phyloP scores from a whole-genome alignment of 2,113 vertebrate genomes.

The Oreochromis tanganicae region DNA sequence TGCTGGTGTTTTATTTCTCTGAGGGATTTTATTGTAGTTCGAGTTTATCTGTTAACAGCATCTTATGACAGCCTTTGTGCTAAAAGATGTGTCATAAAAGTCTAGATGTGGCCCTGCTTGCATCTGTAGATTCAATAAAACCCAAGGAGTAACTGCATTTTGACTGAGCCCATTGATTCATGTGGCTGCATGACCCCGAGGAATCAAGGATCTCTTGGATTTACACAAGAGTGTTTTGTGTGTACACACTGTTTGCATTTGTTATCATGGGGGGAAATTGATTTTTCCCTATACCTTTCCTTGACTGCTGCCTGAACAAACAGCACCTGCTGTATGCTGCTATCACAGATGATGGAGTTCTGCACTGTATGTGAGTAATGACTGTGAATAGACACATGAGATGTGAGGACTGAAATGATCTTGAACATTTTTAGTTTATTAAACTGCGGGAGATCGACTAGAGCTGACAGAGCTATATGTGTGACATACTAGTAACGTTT shows the following conservation, averaged over 20 bases:
- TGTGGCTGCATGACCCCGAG: not conserved
- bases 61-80: not conserved
- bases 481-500: not conserved
- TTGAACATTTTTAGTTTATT: not conserved
- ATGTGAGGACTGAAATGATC: slow-evolving; percentile 1
- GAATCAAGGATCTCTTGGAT: not conserved
- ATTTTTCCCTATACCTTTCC: not conserved
- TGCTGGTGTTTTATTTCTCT: fast-evolving
- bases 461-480: not conserved
- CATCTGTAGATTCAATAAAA: not conserved
- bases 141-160: not conserved
- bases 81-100: fast-evolving
- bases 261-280: not conserved
- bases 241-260: not conserved
- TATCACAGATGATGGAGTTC: not conserved
- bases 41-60: not conserved
- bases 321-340: not conserved
- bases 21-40: not conserved
- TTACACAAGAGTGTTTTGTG: slow-evolving; percentile 8
- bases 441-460: not conserved
- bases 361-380: not conserved
- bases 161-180: not conserved
- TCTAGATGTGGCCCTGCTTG: not conserved
- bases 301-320: not conserved
- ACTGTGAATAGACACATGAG: not conserved